A percentile compares a stretch with the other conserved stretches of the same genome.
Conservation (phyloP, 1,140 invertebrate species). For the Choristoneura fumiferana region DNA sequence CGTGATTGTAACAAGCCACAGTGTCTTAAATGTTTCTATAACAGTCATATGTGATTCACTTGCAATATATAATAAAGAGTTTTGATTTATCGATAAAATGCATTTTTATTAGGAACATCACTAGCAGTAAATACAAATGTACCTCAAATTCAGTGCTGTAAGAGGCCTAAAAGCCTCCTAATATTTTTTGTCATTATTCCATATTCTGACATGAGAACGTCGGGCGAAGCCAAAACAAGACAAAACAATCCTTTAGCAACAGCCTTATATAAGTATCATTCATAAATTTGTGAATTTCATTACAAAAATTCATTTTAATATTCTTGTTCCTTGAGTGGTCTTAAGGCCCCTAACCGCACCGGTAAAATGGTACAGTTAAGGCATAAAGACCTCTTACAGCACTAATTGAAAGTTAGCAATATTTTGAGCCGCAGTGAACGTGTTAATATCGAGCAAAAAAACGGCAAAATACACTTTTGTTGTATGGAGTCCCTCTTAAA, state of each 20-base stretch:
- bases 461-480: too few relatives aligned
- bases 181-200: slow-evolving; percentile 3
- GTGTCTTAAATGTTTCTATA: too few relatives aligned
- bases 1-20: too few relatives aligned
- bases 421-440: slow-evolving; percentile 1
- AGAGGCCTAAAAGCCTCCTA: background rate
- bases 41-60: too few relatives aligned
- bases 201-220: background rate
- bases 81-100: background rate
- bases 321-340: background rate
- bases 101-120: background rate
- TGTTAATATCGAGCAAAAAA: too few relatives aligned
- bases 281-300: background rate
- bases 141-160: background rate
- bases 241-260: background rate
- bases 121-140: background rate
- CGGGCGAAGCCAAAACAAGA: too few relatives aligned
- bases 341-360: slow-evolving; percentile 1
- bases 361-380: background rate
- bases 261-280: background rate
- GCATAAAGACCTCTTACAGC: slow-evolving; percentile 1
- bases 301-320: background rate
- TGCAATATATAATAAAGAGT: background rate
- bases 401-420: background rate
- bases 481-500: too few relatives aligned